These are phyloP conservation scores for Athetis lepigone DNA, from an alignment of 2,888 invertebrate species.

Conservation along the genomic window DNA sequence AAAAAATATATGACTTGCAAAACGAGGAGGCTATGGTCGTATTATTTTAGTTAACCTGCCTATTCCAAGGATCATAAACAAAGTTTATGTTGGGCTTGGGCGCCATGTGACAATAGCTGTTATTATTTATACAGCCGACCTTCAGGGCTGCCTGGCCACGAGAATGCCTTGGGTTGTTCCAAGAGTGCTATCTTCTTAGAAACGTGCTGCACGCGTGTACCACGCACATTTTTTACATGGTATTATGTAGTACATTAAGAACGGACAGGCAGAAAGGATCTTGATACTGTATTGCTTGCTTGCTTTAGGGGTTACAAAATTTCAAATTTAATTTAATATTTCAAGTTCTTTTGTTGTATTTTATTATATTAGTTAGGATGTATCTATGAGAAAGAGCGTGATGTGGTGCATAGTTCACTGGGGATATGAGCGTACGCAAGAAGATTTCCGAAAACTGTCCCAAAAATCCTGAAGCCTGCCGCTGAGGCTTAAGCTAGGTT, in stretches of 20 bases:
- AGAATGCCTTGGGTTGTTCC: slow-evolving; percentile 79
- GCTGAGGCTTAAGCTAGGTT: too few relatives aligned
- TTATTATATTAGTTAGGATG: too few relatives aligned
- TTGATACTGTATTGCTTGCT: slow-evolving; percentile 62
- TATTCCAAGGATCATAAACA: slow-evolving; percentile 7
- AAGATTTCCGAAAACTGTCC: too few relatives aligned
- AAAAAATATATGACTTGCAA: slow-evolving; percentile 56
- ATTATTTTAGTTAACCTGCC: slow-evolving; percentile 9
- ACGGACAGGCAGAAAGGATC: slow-evolving; percentile 34
- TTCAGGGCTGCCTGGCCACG: slow-evolving; percentile 77
- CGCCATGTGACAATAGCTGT: slow-evolving; percentile 72
- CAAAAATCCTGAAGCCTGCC: too few relatives aligned
- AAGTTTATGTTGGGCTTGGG: slow-evolving; percentile 44
- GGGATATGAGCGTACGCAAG: too few relatives aligned
- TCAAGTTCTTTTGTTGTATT: too few relatives aligned
- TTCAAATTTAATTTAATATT: neutral
- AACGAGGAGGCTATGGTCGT: slow-evolving; percentile 7
- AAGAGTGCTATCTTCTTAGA: slow-evolving; percentile 85
- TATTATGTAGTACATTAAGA: slow-evolving; percentile 61
- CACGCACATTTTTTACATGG: slow-evolving; percentile 80
- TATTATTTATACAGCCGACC: slow-evolving; percentile 82
- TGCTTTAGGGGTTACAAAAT: too few relatives aligned
- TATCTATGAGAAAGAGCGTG: too few relatives aligned
- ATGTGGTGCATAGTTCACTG: too few relatives aligned
- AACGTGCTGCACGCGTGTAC: slow-evolving; percentile 80